phyloP scores from a whole-genome alignment of 2,888 invertebrate species.

The Branchipolynoe longqiensis region DNA sequence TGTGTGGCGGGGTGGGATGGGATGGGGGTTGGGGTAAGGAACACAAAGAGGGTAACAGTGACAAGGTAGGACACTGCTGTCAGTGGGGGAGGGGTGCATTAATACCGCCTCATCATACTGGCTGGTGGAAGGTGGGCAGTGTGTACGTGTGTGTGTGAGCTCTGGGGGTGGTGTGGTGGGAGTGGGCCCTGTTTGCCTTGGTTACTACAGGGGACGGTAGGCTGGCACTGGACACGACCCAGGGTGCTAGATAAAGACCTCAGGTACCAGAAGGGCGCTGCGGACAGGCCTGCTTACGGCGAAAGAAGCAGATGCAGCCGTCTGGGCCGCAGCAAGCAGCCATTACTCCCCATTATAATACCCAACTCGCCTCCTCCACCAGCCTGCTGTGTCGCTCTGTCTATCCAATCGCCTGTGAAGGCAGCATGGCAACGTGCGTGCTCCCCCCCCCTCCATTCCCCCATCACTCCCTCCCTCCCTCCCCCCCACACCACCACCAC shows the following conservation, averaged over 20 bases:
- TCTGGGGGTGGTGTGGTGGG: background rate
- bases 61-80: background rate
- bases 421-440: slow-evolving; percentile 26
- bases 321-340: slow-evolving; percentile 47
- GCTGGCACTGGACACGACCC: background rate
- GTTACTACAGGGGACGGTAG: background rate
- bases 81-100: background rate
- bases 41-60: too few species aligned
- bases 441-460: background rate
- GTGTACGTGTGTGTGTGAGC: background rate
- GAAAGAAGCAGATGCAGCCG: slow-evolving; percentile 40
- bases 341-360: slow-evolving; percentile 51
- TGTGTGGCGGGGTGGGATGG: too few species aligned
- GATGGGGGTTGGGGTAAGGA: too few species aligned
- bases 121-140: background rate
- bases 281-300: background rate
- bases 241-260: too few species aligned
- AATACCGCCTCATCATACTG: slow-evolving; percentile 25
- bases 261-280: background rate
- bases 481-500: too few species aligned
- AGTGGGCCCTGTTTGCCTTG: background rate
- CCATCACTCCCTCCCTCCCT: too few species aligned
- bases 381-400: slow-evolving; percentile 5
- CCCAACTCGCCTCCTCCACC: slow-evolving; percentile 30
- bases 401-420: slow-evolving; percentile 37